These are phyloP conservation scores for Cosmia trapezina DNA, from an alignment of 2,888 invertebrate genomes.

Conservation along the genomic window DNA sequence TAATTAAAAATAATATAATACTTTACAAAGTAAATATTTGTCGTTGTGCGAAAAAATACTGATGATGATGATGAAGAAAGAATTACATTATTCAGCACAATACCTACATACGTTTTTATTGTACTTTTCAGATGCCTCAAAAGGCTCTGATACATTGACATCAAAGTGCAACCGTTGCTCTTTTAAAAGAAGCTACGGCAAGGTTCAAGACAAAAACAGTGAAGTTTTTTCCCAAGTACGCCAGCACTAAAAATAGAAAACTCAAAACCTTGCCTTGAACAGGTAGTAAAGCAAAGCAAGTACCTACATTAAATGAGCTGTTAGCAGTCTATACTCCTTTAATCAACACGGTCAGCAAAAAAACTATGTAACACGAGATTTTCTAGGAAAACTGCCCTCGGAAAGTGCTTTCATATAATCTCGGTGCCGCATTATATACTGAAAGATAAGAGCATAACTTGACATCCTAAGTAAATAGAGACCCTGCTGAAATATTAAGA, in stretches of 20 bases:
- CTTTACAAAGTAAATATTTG: no score
- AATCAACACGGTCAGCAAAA: slow-evolving; percentile 46
- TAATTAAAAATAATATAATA: no score
- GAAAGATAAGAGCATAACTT: slow-evolving; percentile 64
- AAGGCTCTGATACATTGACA: background rate
- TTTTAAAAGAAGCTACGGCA: background rate
- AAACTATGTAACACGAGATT: slow-evolving; percentile 25
- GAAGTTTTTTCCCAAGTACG: background rate
- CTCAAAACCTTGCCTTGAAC: slow-evolving; percentile 8
- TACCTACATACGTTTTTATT: background rate
- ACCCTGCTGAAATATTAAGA: slow-evolving; percentile 70
- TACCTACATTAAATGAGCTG: slow-evolving; percentile 18
- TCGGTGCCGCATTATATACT: slow-evolving; percentile 53
- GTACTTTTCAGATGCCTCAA: background rate
- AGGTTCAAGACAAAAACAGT: background rate
- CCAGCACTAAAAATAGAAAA: background rate
- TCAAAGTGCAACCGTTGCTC: background rate
- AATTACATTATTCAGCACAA: no score
- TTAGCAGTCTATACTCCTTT: slow-evolving; percentile 15
- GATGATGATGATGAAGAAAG: no score
- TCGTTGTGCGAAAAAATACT: no score
- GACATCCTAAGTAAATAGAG: slow-evolving; percentile 76
- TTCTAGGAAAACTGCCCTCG: slow-evolving; percentile 22
- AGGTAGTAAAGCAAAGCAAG: background rate
- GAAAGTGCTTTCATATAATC: slow-evolving; percentile 56